Conservation (phyloP, 2,888 invertebrate species). For the Brachyptera risi region DNA sequence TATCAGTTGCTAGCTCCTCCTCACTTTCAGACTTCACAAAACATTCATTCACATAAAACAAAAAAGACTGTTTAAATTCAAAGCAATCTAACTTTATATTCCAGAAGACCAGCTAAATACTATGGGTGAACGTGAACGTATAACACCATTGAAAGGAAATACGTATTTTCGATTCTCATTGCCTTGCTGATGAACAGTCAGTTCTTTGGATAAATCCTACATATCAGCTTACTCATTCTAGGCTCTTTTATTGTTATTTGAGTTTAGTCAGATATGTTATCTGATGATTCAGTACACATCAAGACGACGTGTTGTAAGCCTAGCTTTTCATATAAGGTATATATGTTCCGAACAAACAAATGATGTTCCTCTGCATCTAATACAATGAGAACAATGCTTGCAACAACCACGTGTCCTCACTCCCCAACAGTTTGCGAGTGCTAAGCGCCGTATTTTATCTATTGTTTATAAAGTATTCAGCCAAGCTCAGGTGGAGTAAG, state of each 20-base stretch:
- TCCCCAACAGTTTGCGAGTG: not conserved
- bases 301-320: too few species aligned
- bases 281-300: too few species aligned
- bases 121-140: not conserved
- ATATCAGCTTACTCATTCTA: too few species aligned
- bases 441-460: conserved; percentile 8
- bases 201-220: too few species aligned
- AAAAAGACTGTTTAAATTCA: conserved; percentile 9
- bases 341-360: not conserved
- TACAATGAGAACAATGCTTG: conserved; percentile 5
- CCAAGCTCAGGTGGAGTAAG: conserved; percentile 12
- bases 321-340: too few species aligned
- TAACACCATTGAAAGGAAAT: too few species aligned
- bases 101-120: conserved; percentile 2
- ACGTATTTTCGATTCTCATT: too few species aligned
- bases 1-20: not conserved
- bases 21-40: conserved; percentile 10
- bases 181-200: too few species aligned
- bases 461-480: conserved; percentile 15
- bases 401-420: conserved; percentile 2
- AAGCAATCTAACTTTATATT: conserved; percentile 17
- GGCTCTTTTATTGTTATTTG: too few species aligned
- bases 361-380: conserved; percentile 7
- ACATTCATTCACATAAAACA: conserved; percentile 15
- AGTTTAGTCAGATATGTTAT: too few species aligned